Base-by-base conservation (phyloP, 2,113 vertebrate genomes). In the Phoenicopterus ruber region DNA sequence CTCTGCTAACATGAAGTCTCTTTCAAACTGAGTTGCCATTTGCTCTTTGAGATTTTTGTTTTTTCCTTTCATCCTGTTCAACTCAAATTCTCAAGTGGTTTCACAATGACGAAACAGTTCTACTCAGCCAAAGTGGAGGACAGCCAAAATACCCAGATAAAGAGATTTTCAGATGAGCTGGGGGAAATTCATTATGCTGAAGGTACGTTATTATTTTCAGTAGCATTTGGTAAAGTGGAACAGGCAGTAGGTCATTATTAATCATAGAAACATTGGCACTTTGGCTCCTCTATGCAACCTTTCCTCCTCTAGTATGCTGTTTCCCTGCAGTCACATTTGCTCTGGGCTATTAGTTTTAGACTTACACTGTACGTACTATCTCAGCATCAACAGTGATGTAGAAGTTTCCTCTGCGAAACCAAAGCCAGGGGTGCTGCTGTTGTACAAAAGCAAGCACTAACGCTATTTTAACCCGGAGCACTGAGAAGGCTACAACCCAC, bases 121-220 rank as follows among this genome's bases (percentile, higher is more conserved):
- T 69, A 44, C 63, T 91, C 52, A 76, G 93, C 67, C 86, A 81
- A 88, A 82, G 40, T 82, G 91, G 95, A 96, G 63, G 63, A 69
- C 44, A 44, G 80, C 85, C 95, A 96, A 95, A 74, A 84, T 57
- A 87, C 22, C 29, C 82, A 80, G 66, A 88, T 92, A 62, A 94
- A 94, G 94, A 88, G 82, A 90, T 82, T 93, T 93, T 90, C 93
- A 95, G 95, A 95, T 84, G 76, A 82, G n/a, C 86, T 78, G 67
- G 29, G 36, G 80, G 65, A 88, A 94, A 94, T 61, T 88, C 59
- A 49, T 92, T 74, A 67, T 44, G 57, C 61, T 87, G 80, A 94
- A 95, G 80, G 83, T 81, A 80, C 66, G 63, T 71, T n/a, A 77
- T 89, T 82, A 89, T 76, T 85, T 96, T 93, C 90, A 87, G 71